Conservation (phyloP, 2,113 vertebrate species). For the Notothenia rossii region DNA sequence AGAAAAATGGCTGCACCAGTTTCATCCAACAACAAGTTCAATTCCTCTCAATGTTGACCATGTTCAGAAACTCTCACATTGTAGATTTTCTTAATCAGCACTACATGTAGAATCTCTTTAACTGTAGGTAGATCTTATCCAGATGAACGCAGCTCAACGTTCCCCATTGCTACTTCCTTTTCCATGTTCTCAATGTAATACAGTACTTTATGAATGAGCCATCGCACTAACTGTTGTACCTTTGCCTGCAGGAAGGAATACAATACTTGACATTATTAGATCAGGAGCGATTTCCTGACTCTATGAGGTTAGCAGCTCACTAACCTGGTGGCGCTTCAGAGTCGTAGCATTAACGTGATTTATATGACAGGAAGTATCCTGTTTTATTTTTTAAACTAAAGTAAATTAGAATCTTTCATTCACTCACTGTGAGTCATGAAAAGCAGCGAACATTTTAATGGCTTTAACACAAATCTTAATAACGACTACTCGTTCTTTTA, state of each 20-base stretch:
- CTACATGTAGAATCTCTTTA: too few species aligned
- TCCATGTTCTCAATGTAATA: conserved; percentile 28
- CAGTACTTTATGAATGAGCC: conserved; percentile 58
- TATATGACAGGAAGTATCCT: conserved; percentile 47
- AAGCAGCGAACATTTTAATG: background rate
- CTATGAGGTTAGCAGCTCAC: conserved; percentile 62
- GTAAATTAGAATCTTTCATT: background rate
- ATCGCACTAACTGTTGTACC: conserved; percentile 43
- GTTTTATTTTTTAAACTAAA: background rate
- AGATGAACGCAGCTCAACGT: background rate
- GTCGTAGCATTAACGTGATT: conserved; percentile 65
- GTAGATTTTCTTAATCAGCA: too few species aligned
- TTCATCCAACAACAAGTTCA: too few species aligned
- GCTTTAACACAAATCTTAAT: too few species aligned
- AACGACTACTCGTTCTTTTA: too few species aligned
- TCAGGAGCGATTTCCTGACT: conserved; percentile 78
- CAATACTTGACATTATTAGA: conserved; percentile 71
- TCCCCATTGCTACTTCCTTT: conserved; percentile 1
- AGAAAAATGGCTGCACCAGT: too few species aligned
- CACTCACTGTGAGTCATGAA: background rate
- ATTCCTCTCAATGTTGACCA: too few species aligned
- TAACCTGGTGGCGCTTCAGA: conserved; percentile 59
- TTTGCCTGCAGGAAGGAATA: conserved; percentile 69
- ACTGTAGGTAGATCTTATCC: too few species aligned
- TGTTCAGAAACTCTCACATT: too few species aligned